Evolutionary conservation across 2,113 vertebrate genomes (phyloP), one percentile per base, ranked within the genome.

Genomic region (Cacatua alba): DNA sequence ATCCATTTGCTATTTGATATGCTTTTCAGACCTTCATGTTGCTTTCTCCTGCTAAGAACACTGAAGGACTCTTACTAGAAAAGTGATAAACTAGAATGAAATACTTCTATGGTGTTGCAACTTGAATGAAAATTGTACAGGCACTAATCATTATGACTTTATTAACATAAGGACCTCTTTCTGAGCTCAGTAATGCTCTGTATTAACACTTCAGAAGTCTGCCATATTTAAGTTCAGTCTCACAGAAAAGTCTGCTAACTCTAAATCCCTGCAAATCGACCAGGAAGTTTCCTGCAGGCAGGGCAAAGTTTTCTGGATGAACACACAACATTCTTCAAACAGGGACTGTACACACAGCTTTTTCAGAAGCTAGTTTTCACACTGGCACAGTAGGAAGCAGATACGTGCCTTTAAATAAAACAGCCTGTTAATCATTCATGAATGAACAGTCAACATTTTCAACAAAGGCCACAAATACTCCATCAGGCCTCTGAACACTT

Each of bases 361-460:
- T 94, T 84, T 68, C 72, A 72, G 72, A 60, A 12, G n/a, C 39
- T 3, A 20, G 35, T 25, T 90, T 92, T 83, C 70, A 67, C 16
- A 60, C 55, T n/a, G 60, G 53, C 80, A 82, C 70, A 82, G 86
- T 33, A 89, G 88, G 88, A 88, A 92, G 83, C 53, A 91, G 88
- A 52, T 84, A 79, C 0, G 2, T 39, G 44, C 94, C 86, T 88
- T 81, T 79, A 85, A 95, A 93, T 93, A 92, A 93, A 84, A 46
- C 80, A 84, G 84, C 41, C 75, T 53, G 95, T 96, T 97, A 97
- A 97, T 96, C 91, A 96, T 96, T 95, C 57, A 95, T 76, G 90
- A 97, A 94, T 35, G 72, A 95, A 75, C 79, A 92, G 94, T 59
- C 85, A 96, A 93, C 78, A 80, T 93, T 90, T 82, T 51, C 88